phyloP scores from a whole-genome alignment of 2,797 vertebrate species.

The Anisognathus igniventris region DNA sequence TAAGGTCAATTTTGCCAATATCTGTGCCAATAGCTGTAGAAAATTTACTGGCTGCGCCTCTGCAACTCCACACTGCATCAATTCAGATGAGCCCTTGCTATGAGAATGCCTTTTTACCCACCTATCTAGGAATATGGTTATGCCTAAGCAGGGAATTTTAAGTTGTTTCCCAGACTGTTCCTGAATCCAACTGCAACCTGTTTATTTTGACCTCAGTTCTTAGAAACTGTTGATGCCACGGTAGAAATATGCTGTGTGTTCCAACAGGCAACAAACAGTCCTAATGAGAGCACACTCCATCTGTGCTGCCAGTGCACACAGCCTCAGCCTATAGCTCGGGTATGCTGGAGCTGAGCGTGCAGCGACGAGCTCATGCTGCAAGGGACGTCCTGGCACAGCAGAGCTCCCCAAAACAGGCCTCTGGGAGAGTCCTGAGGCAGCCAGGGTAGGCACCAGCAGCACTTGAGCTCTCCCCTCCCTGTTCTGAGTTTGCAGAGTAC shows the following conservation, averaged over 20 bases:
- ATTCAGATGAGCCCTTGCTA: not conserved
- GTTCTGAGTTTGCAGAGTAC: not conserved
- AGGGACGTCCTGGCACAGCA: not conserved
- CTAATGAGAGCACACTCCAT: conserved; percentile 71
- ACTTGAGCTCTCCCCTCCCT: not conserved
- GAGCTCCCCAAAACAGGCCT: not conserved
- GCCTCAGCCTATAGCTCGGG: conserved; percentile 56
- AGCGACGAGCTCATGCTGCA: fast-evolving
- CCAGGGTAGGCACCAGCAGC: not conserved
- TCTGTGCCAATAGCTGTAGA: not conserved
- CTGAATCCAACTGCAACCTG: conserved; percentile 49
- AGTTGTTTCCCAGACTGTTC: conserved; percentile 27
- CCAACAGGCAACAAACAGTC: conserved; percentile 66
- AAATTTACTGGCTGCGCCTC: not conserved
- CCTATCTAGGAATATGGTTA: not conserved
- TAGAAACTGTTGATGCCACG: conserved; percentile 66
- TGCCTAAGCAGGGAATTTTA: not conserved
- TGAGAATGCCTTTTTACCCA: not conserved
- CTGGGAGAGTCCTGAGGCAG: not conserved
- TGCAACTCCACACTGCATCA: not conserved
- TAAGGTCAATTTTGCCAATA: not conserved
- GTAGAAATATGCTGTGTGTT: conserved; percentile 68
- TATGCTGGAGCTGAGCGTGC: not conserved
- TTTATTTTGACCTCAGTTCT: conserved; percentile 73
- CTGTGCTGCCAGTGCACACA: conserved; percentile 65